Evolutionary conservation across 2,888 invertebrate species (phyloP), one percentile per base, ranked within the genome.

Genomic region (Sinopyrophorus schimmeli): DNA sequence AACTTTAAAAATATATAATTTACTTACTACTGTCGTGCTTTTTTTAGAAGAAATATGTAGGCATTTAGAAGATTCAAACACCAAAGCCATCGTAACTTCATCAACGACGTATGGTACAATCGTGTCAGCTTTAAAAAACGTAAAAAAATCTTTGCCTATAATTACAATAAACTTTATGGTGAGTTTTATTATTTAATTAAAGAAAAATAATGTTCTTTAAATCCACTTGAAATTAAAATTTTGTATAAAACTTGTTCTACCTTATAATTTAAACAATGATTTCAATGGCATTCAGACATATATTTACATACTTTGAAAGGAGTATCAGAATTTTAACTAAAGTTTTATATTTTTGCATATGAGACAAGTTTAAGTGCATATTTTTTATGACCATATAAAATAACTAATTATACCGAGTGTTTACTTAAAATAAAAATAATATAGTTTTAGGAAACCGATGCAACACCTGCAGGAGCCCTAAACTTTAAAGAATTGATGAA

Each of bases 401-500:
- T 71, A 52, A 68, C 74, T 0, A 74, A 57, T 65, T 78, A 57
- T 57, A 62, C 44, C 24, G 57, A 78, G 23, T 76, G 80, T 0
- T 80, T 80, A 66, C 73, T 81, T 14, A 73, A 81, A 2, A 63
- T 83, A 3, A 68, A 80, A 12, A 77, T 76, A 41, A 66, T 28
- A 3, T 11, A 10, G 10, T 28, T 39, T 65, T 70, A 57, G 67
- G 47, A 48, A 41, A 70, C 71, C 9, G 76, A 77, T 38, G 24
- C 74, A 1, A 62, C 81, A 47, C 84, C 85, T 3, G 72, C 69
- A 11, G 78, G 78, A 11, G 73, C 78, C 0, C 77, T 84, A 47
- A 78, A 81, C 55, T 86, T 82, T 63, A 72, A 77, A 39, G 85
- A 84, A 68, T 60, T 83, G 12, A 77, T 76, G 1, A 78, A 81